These are phyloP conservation scores for Sinocyclocheilus anshuiensis DNA, from an alignment of 2,113 vertebrate species.

Conservation along the genomic window DNA sequence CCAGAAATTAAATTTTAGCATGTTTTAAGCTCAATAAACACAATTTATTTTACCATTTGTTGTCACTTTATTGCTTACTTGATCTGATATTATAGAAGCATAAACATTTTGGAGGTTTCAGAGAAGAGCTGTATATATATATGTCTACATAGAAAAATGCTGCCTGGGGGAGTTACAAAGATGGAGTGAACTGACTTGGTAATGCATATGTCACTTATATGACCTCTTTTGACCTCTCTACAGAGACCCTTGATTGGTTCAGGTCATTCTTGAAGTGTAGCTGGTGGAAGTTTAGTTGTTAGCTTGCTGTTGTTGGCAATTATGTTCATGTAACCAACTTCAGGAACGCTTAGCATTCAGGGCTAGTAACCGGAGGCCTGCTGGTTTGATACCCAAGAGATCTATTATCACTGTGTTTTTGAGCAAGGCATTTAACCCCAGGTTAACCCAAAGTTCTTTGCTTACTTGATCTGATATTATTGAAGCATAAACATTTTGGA, in stretches of 20 bases:
- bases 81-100: not conserved
- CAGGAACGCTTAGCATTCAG: constrained; percentile 21
- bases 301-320: constrained; percentile 41
- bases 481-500: not conserved
- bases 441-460: not conserved
- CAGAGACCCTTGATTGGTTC: not conserved
- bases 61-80: not conserved
- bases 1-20: not conserved
- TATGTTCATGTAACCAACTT: constrained; percentile 34
- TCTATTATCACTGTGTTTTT: not conserved
- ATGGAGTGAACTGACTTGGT: not conserved
- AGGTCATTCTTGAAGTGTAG: constrained; percentile 26
- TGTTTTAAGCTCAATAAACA: not conserved
- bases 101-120: not conserved
- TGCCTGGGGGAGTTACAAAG: not conserved
- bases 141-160: not conserved
- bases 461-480: not conserved
- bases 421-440: not conserved
- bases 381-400: not conserved
- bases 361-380: not conserved
- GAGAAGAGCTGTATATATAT: not conserved
- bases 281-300: not conserved
- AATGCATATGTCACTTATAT: not conserved
- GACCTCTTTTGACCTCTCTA: not conserved
- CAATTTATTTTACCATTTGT: not conserved